Evolutionary conservation across 2,888 invertebrate species (phyloP), one percentile per base, ranked within the genome.

Genomic region (Matsumyia berberina): DNA sequence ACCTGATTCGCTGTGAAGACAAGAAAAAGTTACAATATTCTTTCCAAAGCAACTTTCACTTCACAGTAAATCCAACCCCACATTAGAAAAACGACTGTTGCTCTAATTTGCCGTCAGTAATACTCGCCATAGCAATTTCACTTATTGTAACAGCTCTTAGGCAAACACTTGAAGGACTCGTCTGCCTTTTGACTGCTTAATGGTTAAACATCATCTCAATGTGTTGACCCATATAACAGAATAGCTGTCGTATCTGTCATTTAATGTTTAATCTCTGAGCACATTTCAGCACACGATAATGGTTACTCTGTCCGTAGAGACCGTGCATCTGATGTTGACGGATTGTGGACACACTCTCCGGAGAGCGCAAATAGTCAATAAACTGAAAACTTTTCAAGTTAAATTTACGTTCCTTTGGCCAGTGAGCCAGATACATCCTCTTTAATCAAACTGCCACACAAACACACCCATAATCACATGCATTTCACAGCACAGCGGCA

Each of bases 201-300:
- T 72, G 70, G 70, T 29, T 31, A 49, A 49, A 58, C 49, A 72
- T 72, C 70, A 60, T 51, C 37, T 17, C 72, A 60, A 51, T 60
- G 60, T 60, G 60, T 72, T 72, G 60, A 60, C 72, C 72, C 58
- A 72, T 72, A 60, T 72, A 60, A 72, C 51, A 8, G 39, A 58
- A 60, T 72, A 17, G 31, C 72, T 37, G 58, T 72, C 49, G 24
- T 58, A 57, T 46, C 67, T 55, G 42, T 69, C 55, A 70, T 35
- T 29, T 37, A 35, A 58, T 57, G 57, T 46, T 58, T 53, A 67
- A 55, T 33, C 33, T 42, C 46, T 46, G 15, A 17, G 11, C 24
- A 15, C 42, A 49, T 35, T 35, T 39, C 17, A 39, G 42, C 51
- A 17, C 3, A 19, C 5, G 29, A 31, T n/a, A 60, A 11, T 19